Conservation (phyloP, 2,888 invertebrate species). For the Neelides folsomi region DNA sequence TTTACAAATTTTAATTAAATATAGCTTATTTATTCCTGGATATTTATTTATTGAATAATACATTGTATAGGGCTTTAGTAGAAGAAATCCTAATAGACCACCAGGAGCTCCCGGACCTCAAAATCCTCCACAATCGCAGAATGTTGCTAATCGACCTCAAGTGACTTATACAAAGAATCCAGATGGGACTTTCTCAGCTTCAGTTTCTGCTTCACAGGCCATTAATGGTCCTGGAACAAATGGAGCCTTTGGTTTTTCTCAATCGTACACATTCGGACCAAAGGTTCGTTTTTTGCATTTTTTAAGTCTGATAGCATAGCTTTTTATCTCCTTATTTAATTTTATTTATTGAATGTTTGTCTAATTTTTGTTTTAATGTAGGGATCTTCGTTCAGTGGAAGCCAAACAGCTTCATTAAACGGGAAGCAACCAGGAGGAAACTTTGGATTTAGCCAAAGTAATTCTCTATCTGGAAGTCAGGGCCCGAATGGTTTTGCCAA, state of each 20-base stretch:
- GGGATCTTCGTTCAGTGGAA: constrained; percentile 11
- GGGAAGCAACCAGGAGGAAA: constrained; percentile 6
- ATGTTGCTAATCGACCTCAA: background rate
- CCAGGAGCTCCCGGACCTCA: no score
- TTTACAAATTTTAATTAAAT: no score
- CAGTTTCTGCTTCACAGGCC: constrained; percentile 10
- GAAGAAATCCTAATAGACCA: no score
- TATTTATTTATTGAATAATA: no score
- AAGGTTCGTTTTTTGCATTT: constrained; percentile 7
- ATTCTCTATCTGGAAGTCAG: constrained; percentile 1
- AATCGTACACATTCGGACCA: constrained; percentile 12
- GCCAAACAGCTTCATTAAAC: constrained; percentile 13
- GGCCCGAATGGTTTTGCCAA: constrained; percentile 9
- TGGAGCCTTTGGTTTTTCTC: constrained; percentile 12
- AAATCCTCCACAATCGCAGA: no score
- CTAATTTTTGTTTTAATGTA: background rate
- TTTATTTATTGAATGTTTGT: background rate
- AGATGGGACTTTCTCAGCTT: constrained; percentile 10
- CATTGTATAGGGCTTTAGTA: no score
- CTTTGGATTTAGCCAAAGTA: constrained; percentile 13
- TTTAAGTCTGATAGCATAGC: no score
- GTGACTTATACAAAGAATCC: constrained; percentile 9
- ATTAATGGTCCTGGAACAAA: constrained; percentile 5
- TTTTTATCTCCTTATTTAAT: background rate
- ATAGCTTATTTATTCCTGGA: no score